Conservation (phyloP, 2,888 invertebrate genomes). For the Galerucella pusilla region DNA sequence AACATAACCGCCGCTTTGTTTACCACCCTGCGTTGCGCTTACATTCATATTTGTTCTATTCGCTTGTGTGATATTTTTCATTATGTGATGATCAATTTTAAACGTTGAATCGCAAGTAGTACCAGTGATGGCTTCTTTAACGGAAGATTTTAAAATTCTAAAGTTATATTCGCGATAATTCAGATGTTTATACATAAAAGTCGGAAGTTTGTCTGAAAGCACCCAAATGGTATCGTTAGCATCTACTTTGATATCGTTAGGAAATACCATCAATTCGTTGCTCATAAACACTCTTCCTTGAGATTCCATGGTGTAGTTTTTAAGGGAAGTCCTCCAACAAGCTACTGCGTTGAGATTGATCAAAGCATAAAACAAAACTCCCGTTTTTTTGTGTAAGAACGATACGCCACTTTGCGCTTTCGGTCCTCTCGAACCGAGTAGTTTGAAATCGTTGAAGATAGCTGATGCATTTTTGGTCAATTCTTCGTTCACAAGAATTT, state of each 20-base stretch:
- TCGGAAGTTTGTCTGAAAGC: constrained; percentile 77
- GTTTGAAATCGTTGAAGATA: constrained; percentile 72
- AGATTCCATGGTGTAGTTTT: constrained; percentile 74
- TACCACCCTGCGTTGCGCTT: neutral
- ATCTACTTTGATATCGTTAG: constrained; percentile 83
- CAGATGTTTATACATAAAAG: constrained; percentile 75
- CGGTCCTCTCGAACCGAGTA: constrained; percentile 76
- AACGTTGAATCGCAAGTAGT: constrained; percentile 76
- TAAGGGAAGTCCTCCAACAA: constrained; percentile 80
- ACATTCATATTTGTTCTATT: neutral
- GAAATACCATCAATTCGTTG: constrained; percentile 76
- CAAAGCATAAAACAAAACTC: constrained; percentile 79
- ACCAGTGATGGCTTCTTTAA: constrained; percentile 76
- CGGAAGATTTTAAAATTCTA: constrained; percentile 76
- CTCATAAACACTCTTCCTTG: constrained; percentile 80
- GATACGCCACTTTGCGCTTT: constrained; percentile 80
- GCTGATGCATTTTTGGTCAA: constrained; percentile 61
- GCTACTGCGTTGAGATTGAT: constrained; percentile 81
- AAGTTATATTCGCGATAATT: constrained; percentile 76
- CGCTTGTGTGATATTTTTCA: constrained; percentile 44
- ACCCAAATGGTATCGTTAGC: constrained; percentile 78
- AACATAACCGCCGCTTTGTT: neutral
- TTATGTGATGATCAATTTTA: constrained; percentile 51
- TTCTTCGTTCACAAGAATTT: constrained; percentile 72
- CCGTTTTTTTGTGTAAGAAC: constrained; percentile 77